Base-by-base conservation (phyloP, 2,113 vertebrate species). In the Heterotis niloticus region DNA sequence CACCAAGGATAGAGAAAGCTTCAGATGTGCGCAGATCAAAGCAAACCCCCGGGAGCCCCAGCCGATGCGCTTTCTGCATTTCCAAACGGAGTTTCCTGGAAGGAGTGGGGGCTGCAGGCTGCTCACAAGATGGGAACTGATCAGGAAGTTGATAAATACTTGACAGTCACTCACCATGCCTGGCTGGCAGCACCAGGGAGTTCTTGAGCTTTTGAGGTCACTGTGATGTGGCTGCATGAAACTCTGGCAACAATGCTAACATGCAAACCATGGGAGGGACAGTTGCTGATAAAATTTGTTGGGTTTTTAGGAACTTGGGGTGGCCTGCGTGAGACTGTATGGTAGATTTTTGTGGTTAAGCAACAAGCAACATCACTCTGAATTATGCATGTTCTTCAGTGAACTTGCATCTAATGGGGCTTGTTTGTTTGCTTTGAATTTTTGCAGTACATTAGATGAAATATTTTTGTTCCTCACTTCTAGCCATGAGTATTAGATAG, bases 1-100 rank as follows among this genome's bases (percentile, higher is more conserved):
- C 83, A 86, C 86, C 84, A 81, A 51, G 85, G 85, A 87, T 75
- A 28, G 62, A 81, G 26, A 9, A 59, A 16, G 85, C 84, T 82
- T 91, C 86, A 89, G 88, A 91, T 89, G 83, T 88, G 84, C 34
- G 13, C 85, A 86, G 89, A 91, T 92, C 90, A 91, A 91, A 91
- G 90, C 84, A 82, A 88, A 84, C 90, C 89, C n/a, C 89, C 86
- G 86, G 85, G 88, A 88, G 87, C 86, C 85, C 86, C 81, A 86
- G 84, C 87, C 88, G 87, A 86, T 44, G 79, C 85, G 86, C 86
- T 87, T 88, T 88, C 88, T 84, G 75, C 87, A 87, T 90, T 90
- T 91, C 90, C 87, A 91, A 90, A 91, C 89, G 66, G 83, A 81
- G 83, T 83, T 90, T 88, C 86, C 88, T 90, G 88, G 85, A 87